These are phyloP conservation scores for Scartelaos histophorus DNA, from an alignment of 2,113 vertebrate species.

Conservation along the genomic window DNA sequence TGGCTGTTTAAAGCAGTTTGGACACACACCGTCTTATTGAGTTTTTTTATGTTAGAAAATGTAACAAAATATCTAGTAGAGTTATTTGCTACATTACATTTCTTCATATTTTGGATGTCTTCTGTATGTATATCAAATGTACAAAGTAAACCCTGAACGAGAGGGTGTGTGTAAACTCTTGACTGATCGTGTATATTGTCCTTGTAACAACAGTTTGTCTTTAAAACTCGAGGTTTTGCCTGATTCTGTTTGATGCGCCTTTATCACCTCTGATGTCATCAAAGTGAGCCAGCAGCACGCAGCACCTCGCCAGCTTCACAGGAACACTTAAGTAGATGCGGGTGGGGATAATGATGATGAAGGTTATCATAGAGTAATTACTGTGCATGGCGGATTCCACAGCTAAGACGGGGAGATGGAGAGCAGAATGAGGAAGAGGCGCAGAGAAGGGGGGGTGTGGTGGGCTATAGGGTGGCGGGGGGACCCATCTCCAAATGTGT, in stretches of 20 bases:
- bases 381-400: slow-evolving; percentile 62
- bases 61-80: no score
- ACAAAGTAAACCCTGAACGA: no score
- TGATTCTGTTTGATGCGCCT: slow-evolving; percentile 46
- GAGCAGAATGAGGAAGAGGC: slow-evolving; percentile 56
- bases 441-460: slow-evolving; percentile 31
- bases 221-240: slow-evolving; percentile 13
- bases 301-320: slow-evolving; percentile 43
- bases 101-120: no score
- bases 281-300: slow-evolving; percentile 23
- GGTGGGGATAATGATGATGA: slow-evolving; percentile 68
- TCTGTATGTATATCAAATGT: no score
- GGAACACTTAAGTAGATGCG: slow-evolving; percentile 41
- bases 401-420: slow-evolving; percentile 61
- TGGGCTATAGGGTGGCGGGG: slow-evolving; percentile 4
- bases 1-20: no score
- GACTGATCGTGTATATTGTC: background rate
- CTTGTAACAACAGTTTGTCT: background rate
- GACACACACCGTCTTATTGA: no score
- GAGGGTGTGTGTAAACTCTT: background rate
- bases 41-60: no score
- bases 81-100: no score
- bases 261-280: slow-evolving; percentile 52
- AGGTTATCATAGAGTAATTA: slow-evolving; percentile 71
- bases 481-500: slow-evolving; percentile 67